Percentiles rank a stretch among this genome's conserved stretches.
These are phyloP conservation scores for Nemotelus nigrinus DNA, from an alignment of 2,888 invertebrate species.

Conservation along the genomic window DNA sequence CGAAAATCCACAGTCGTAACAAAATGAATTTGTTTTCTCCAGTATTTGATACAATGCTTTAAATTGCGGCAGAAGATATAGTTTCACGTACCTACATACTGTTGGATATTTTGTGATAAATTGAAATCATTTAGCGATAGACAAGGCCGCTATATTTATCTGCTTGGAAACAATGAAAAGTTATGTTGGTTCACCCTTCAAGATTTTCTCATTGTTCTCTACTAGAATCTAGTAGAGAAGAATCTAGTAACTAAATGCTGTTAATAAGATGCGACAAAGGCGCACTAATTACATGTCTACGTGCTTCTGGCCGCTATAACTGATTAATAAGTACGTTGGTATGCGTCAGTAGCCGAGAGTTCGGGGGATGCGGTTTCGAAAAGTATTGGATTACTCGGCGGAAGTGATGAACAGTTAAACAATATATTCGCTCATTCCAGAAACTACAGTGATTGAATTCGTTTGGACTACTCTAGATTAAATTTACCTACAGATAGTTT, in stretches of 20 bases:
- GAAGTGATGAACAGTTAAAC: not conserved
- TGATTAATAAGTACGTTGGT: not conserved
- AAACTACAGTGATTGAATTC: no score
- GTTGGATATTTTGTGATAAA: no score
- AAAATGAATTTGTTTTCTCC: not conserved
- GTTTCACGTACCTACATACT: no score
- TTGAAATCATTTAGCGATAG: not conserved
- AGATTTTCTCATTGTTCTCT: not conserved
- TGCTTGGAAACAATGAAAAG: not conserved
- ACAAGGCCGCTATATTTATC: not conserved
- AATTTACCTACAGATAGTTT: no score
- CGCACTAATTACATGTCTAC: constrained; percentile 14
- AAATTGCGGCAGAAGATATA: not conserved
- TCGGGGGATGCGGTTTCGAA: not conserved
- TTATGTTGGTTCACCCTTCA: not conserved
- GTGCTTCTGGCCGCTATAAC: constrained; percentile 33
- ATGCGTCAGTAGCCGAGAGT: no score
- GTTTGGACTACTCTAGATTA: no score
- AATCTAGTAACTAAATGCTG: no score
- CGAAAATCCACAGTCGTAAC: not conserved
- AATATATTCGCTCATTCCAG: no score
- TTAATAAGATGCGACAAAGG: constrained; percentile 30
- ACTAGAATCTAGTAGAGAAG: no score
- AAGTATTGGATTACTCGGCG: not conserved
- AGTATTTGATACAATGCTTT: not conserved